Evolutionary conservation across 2,888 invertebrate species (phyloP).

Genomic region (Mythimna vitellina): DNA sequence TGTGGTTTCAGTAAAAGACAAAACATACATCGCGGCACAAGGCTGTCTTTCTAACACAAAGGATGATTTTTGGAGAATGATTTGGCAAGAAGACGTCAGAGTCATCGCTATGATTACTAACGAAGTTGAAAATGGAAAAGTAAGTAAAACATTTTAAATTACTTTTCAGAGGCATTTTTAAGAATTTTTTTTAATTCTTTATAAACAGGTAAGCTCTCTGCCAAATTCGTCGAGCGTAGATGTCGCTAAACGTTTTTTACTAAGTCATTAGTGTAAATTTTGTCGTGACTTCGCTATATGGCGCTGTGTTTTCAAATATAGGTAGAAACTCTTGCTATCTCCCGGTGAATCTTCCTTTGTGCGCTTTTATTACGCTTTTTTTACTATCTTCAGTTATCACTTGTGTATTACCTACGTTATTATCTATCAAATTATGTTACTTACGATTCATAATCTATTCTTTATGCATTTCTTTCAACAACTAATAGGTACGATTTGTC

Average conservation of each 20-base stretch:
- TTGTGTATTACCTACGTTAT: background rate
- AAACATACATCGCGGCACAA: conserved; percentile 97
- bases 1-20: conserved; percentile 82
- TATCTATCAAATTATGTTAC: background rate
- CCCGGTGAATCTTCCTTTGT: background rate
- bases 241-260: background rate
- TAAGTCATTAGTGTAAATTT: background rate
- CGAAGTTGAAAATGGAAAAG: conserved; percentile 97
- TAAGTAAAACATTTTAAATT: conserved; percentile 69
- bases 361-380: background rate
- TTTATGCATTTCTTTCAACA: background rate
- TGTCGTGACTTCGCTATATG: background rate
- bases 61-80: conserved; percentile 99
- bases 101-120: conserved; percentile 99
- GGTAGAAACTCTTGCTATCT: background rate
- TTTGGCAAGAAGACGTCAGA: conserved; percentile 99
- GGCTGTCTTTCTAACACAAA: conserved; percentile 97
- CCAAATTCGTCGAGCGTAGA: background rate
- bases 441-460: background rate
- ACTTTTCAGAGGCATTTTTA: too few species aligned
- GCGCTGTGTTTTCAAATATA: background rate
- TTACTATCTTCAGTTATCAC: background rate
- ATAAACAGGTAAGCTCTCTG: background rate
- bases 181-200: too few species aligned
- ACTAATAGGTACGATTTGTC: background rate